A percentile compares a stretch with the other conserved stretches of the same genome.
Evolutionary conservation across 1,140 invertebrate genomes (phyloP).

Genomic region (Zeugodacus cucurbitae): DNA sequence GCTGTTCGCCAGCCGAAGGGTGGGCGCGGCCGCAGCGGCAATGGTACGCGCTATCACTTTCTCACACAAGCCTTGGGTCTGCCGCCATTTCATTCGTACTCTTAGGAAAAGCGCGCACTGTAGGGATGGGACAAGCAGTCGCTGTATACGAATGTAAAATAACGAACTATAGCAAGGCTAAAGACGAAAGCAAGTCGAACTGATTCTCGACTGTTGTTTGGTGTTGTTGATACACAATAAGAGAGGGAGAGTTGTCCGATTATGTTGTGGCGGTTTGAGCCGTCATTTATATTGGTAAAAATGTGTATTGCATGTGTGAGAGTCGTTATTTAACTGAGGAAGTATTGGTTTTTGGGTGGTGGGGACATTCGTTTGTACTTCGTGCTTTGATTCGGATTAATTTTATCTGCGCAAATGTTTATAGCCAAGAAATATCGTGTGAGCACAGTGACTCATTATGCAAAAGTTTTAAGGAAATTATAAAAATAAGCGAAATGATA

Average conservation of each 20-base stretch:
- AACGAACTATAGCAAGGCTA: background rate
- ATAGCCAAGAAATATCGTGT: background rate
- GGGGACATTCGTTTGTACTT: background rate
- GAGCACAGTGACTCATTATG: background rate
- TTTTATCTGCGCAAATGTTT: conserved; percentile 24
- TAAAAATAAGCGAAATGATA: too few relatives aligned
- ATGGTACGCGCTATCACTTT: background rate
- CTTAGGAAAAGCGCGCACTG: background rate
- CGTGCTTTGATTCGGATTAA: conserved; percentile 7
- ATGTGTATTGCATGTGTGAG: background rate
- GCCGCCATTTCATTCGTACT: background rate
- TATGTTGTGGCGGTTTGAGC: background rate
- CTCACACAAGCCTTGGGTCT: background rate
- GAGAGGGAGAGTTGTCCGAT: background rate
- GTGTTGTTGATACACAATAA: background rate
- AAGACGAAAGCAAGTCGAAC: background rate
- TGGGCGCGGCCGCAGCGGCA: conserved; percentile 49
- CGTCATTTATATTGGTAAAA: background rate
- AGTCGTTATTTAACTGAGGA: background rate
- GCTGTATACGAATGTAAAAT: background rate
- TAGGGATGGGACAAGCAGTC: background rate
- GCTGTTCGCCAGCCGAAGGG: conserved; percentile 51
- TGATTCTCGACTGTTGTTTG: background rate
- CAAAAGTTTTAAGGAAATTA: background rate
- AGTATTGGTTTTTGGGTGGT: background rate